Conservation (phyloP, 2,888 invertebrate species). For the Hypolimnas misippus region DNA sequence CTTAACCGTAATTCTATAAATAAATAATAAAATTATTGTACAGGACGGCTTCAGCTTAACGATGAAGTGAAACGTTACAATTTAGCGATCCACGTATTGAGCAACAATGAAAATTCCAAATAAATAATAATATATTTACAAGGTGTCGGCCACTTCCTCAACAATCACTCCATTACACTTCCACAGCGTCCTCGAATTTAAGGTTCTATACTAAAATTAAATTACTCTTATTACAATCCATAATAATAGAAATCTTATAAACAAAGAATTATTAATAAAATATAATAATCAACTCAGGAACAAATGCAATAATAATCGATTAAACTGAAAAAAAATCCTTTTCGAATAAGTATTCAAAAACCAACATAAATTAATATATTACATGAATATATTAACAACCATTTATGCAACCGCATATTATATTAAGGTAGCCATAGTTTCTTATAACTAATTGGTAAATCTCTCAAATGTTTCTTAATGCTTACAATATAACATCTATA, state of each 20-base stretch:
- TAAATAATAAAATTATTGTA: slow-evolving; percentile 81
- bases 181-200: slow-evolving; percentile 67
- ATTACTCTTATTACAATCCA: slow-evolving; percentile 70
- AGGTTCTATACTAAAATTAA: slow-evolving; percentile 66
- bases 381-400: slow-evolving; percentile 81
- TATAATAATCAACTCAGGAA: slow-evolving; percentile 83
- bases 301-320: slow-evolving; percentile 83
- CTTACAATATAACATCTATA: slow-evolving; percentile 75
- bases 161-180: slow-evolving; percentile 47
- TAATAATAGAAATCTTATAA: slow-evolving; percentile 69
- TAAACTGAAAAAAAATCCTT: slow-evolving; percentile 69
- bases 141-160: slow-evolving; percentile 41
- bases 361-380: slow-evolving; percentile 76
- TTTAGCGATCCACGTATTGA: slow-evolving; percentile 49
- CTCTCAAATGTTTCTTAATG: slow-evolving; percentile 75
- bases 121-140: slow-evolving; percentile 54
- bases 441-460: slow-evolving; percentile 82
- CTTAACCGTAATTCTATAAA: slow-evolving; percentile 76
- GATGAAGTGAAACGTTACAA: slow-evolving; percentile 61
- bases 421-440: slow-evolving; percentile 77
- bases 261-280: slow-evolving; percentile 76
- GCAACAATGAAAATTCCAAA: slow-evolving; percentile 47
- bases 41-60: slow-evolving; percentile 70
- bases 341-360: slow-evolving; percentile 72
- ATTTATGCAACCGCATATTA: slow-evolving; percentile 72